A percentile compares a stretch with the other conserved stretches of the same genome.
These are phyloP conservation scores for Shargacucullia verbasci DNA, from an alignment of 2,888 invertebrate genomes.

Conservation along the genomic window DNA sequence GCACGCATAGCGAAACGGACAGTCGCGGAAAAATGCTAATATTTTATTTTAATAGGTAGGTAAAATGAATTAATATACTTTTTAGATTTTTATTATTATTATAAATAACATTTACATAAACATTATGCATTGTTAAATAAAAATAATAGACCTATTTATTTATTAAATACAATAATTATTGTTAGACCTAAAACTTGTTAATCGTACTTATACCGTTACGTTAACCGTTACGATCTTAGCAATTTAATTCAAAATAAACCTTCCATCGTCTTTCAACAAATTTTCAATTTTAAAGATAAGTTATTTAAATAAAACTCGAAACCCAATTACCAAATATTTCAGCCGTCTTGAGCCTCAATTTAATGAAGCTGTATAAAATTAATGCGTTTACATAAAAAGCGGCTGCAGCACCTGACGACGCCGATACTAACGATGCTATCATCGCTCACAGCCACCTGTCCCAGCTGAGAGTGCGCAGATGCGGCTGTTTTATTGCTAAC, in stretches of 20 bases:
- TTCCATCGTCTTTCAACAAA: too few relatives aligned
- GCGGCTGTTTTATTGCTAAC: constrained; percentile 16
- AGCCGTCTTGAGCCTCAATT: constrained; percentile 20
- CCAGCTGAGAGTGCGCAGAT: constrained; percentile 39
- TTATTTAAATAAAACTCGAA: neutral
- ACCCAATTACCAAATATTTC: constrained; percentile 15
- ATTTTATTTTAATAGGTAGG: neutral
- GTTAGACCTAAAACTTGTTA: too few relatives aligned
- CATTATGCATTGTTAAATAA: too few relatives aligned
- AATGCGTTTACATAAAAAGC: constrained; percentile 25
- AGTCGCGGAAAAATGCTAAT: constrained; percentile 6
- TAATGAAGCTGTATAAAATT: constrained; percentile 38
- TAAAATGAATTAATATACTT: too few relatives aligned
- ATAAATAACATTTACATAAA: too few relatives aligned
- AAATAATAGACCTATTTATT: too few relatives aligned
- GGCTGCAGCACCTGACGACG: constrained; percentile 25
- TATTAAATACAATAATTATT: too few relatives aligned
- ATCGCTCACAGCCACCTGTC: constrained; percentile 2
- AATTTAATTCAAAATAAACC: too few relatives aligned
- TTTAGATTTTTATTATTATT: too few relatives aligned
- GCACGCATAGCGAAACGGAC: constrained; percentile 15
- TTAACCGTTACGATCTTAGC: too few relatives aligned
- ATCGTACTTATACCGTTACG: too few relatives aligned
- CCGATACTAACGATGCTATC: constrained; percentile 40
- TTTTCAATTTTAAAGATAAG: too few relatives aligned